These are phyloP conservation scores for Cossypha heuglini DNA, from an alignment of 2,797 vertebrate species.

Conservation along the genomic window DNA sequence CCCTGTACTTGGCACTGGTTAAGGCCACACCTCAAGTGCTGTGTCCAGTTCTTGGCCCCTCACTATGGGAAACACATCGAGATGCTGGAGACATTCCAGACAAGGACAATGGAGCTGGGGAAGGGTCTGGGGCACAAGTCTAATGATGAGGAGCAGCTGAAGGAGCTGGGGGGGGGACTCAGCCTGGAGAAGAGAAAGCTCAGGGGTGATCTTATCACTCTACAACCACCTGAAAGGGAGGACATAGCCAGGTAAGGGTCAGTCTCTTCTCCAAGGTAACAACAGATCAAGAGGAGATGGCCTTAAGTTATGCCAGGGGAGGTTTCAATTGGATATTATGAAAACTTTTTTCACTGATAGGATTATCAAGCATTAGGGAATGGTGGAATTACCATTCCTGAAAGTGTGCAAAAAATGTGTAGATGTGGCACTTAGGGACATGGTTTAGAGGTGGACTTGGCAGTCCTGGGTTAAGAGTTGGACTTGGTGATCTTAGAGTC, in stretches of 20 bases:
- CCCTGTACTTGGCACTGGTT: background rate
- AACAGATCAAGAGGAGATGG: background rate
- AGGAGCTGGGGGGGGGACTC: background rate
- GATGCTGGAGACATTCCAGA: background rate
- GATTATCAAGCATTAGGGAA: background rate
- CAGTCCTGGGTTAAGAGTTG: background rate
- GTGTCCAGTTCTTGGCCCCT: background rate
- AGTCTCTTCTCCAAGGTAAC: background rate
- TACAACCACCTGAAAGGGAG: background rate
- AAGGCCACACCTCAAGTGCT: background rate
- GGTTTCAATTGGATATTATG: background rate
- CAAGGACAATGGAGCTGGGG: accelerated
- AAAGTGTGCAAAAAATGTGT: background rate
- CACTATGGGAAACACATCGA: background rate
- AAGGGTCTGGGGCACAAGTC: background rate
- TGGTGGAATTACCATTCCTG: background rate
- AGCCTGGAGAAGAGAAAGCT: background rate
- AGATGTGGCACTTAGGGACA: background rate
- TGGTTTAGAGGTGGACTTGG: background rate
- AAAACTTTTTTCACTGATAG: background rate
- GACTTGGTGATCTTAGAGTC: background rate
- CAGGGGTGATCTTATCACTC: background rate
- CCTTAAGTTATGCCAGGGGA: background rate
- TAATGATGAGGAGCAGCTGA: background rate
- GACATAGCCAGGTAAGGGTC: background rate